Evolutionary conservation across 2,888 invertebrate species (phyloP).

Genomic region (Ischnura elegans): DNA sequence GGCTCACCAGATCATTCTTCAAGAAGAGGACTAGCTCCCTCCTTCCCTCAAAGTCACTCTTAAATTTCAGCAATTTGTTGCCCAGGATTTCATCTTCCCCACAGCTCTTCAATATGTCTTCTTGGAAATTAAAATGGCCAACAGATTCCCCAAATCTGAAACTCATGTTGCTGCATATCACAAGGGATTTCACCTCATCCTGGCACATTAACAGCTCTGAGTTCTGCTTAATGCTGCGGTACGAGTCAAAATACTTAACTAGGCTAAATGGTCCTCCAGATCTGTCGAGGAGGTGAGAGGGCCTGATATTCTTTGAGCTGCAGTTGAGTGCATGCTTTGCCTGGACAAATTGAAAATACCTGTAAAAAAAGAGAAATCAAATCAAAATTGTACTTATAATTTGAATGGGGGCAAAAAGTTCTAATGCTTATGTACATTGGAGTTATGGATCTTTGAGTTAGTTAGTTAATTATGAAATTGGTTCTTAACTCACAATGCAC

Average conservation of each 20-base stretch:
- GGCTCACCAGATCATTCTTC: neutral
- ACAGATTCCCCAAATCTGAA: neutral
- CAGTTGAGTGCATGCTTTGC: neutral
- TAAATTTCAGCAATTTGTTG: neutral
- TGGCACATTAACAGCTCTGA: neutral
- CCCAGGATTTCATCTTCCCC: neutral
- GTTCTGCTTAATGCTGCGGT: neutral
- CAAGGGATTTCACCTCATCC: neutral
- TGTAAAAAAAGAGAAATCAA: no score
- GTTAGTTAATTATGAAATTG: no score
- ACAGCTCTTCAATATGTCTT: neutral
- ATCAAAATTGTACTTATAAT: no score
- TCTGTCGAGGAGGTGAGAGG: neutral
- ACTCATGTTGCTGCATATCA: conserved; percentile 17
- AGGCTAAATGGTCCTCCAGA: neutral
- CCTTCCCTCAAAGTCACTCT: neutral
- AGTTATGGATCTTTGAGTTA: no score
- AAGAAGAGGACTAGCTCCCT: neutral
- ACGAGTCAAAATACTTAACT: neutral
- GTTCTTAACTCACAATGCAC: no score
- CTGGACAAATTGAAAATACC: neutral
- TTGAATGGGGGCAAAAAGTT: no score
- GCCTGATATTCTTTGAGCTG: neutral
- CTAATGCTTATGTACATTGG: no score
- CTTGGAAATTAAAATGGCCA: neutral